phyloP scores from a whole-genome alignment of 1,140 invertebrate genomes.

The silkworm (Bombyx mori) region DNA sequence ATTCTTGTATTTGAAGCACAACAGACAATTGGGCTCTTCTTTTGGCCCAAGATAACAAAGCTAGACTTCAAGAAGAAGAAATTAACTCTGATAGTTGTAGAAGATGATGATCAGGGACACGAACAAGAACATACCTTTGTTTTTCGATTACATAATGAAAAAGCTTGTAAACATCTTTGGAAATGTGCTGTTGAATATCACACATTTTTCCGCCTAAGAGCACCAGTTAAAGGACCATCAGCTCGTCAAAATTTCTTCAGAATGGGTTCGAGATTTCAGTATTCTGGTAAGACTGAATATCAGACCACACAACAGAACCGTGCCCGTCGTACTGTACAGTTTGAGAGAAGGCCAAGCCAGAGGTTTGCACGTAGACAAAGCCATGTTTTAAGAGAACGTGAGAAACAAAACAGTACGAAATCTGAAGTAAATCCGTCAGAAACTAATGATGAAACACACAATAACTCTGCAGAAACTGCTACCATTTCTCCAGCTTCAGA shows the following conservation, averaged over 20 bases:
- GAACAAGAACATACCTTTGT: slow-evolving; percentile 96
- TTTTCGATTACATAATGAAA: slow-evolving; percentile 92
- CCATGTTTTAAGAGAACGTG: slow-evolving; percentile 83
- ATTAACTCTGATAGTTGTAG: slow-evolving; percentile 93
- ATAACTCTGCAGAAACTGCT: slow-evolving; percentile 38
- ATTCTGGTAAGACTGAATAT: slow-evolving; percentile 95
- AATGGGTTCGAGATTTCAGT: slow-evolving; percentile 96
- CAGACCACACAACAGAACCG: slow-evolving; percentile 93
- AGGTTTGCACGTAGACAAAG: slow-evolving; percentile 92
- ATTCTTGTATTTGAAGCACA: slow-evolving; percentile 96
- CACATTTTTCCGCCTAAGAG: slow-evolving; percentile 95
- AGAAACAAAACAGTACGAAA: slow-evolving; percentile 71
- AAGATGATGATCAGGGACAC: slow-evolving; percentile 94
- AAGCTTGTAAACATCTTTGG: slow-evolving; percentile 99
- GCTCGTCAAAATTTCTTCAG: slow-evolving; percentile 96
- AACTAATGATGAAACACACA: slow-evolving; percentile 43
- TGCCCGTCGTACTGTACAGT: slow-evolving; percentile 91
- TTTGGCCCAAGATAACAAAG: slow-evolving; percentile 97
- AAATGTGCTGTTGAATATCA: slow-evolving; percentile 99
- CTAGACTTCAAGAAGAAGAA: slow-evolving; percentile 97
- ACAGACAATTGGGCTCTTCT: slow-evolving; percentile 98
- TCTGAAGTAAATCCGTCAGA: slow-evolving; percentile 47
- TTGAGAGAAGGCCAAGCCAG: slow-evolving; percentile 96
- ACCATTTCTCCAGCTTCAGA: slow-evolving; percentile 25
- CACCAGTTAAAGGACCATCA: slow-evolving; percentile 90